phyloP scores from a whole-genome alignment of 1,140 invertebrate genomes.

The Brachionus asplanchnoidis region DNA sequence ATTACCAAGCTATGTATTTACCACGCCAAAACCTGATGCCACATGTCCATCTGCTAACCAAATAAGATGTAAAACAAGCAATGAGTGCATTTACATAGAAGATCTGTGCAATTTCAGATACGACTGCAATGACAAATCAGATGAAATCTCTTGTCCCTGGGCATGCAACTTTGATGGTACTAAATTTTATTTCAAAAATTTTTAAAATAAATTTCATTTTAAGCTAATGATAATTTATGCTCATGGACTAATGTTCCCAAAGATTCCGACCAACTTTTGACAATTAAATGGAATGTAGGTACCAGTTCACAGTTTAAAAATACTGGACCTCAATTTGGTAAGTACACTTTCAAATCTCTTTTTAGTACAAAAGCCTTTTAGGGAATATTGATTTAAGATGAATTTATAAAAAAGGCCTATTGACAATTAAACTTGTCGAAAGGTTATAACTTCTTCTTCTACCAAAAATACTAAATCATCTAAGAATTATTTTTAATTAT shows the following conservation, averaged over 20 bases:
- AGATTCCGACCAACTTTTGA: not conserved
- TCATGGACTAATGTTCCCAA: not conserved
- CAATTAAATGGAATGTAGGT: not conserved
- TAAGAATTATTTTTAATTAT: too few relatives aligned
- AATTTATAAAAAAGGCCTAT: too few relatives aligned
- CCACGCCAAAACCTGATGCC: not conserved
- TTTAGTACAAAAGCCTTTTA: not conserved
- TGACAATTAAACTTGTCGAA: too few relatives aligned
- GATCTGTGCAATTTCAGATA: constrained; percentile 51
- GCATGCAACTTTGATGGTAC: constrained; percentile 35
- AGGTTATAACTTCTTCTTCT: too few relatives aligned
- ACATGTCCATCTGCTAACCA: constrained; percentile 1
- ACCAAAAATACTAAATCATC: too few relatives aligned
- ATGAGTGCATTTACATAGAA: constrained; percentile 44
- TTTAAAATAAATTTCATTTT: not conserved
- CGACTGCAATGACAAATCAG: constrained; percentile 50
- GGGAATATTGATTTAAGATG: too few relatives aligned
- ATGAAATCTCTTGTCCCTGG: constrained; percentile 49
- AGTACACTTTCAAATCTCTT: not conserved
- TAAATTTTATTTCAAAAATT: not conserved
- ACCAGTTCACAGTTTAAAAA: not conserved
- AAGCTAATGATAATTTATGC: not conserved
- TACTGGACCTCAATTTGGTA: not conserved
- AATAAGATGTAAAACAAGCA: not conserved
- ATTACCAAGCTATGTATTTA: not conserved